Base-by-base conservation (phyloP, 1,140 invertebrate species). In the Ephestia elutella region DNA sequence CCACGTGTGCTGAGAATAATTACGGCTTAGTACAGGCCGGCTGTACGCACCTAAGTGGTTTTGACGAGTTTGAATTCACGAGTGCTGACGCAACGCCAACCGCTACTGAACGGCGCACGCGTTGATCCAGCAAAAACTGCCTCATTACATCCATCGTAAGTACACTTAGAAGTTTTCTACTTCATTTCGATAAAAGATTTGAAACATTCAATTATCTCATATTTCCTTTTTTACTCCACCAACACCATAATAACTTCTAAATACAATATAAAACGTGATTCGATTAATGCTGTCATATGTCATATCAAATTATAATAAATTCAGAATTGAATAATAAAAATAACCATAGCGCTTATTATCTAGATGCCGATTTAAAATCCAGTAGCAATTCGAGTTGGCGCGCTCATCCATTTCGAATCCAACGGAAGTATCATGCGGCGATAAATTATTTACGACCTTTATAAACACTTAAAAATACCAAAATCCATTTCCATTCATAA, bases 401-500 rank as follows among this genome's bases (percentile, higher is more conserved):
- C 61, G 68, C 67, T 66, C 68, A 67, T 77, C 73, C 73, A 75
- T 78, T 80, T 71, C 70, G 80, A 79, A 85, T 77, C 78, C 74
- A 74, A 75, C 83, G 83, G 85, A 87, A 84, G 78, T 83, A 87
- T 84, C 83, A 86, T 77, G 85, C 80, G 57, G 80, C 71, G 82
- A 81, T 83, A 80, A 77, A 86, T 84, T 79, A 86, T 88, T 88
- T 86, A 86, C 80, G 80, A 86, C 72, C 70, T 78, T 67, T 74
- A 77, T 75, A 83, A 84, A 86, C 80, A 82, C 80, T 81, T 82
- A 79, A 72, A 83, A 81, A 87, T 85, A 84, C 79, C 78, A 80
- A 84, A 83, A 81, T 80, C 78, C 80, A 86, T 88, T 88, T 78
- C 83, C 86, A 88, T 88, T 88, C 86, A 88, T 86, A 86, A 86